Evolutionary conservation across 2,797 vertebrate genomes (phyloP).

Genomic region (Cuniculus paca): DNA sequence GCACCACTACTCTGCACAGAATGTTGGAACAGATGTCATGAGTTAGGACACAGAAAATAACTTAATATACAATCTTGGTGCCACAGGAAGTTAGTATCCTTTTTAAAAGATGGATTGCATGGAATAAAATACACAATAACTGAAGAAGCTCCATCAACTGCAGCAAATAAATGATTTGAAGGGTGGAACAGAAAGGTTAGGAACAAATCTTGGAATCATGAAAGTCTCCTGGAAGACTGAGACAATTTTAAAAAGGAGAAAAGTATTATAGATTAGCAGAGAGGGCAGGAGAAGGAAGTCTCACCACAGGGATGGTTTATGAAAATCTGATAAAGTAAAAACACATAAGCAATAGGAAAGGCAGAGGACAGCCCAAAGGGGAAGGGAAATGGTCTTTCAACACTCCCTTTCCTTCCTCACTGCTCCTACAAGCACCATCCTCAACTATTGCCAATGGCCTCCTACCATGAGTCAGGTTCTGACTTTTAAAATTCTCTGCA

Average conservation of each 20-base stretch:
- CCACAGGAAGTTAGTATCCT: not conserved
- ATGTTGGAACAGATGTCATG: not conserved
- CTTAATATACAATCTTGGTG: not conserved
- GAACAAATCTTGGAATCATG: not conserved
- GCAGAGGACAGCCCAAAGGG: not conserved
- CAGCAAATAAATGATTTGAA: not conserved
- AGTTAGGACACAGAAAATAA: constrained; percentile 12
- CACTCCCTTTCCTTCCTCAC: not conserved
- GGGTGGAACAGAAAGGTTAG: not conserved
- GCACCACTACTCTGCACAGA: not conserved
- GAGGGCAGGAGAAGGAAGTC: not conserved
- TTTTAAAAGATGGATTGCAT: not conserved
- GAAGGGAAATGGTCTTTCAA: fast-evolving
- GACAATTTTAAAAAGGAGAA: not conserved
- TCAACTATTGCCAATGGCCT: not conserved
- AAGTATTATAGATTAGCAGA: not conserved
- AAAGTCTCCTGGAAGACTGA: not conserved
- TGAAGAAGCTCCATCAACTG: not conserved
- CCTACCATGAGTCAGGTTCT: not conserved
- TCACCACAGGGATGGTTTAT: not conserved
- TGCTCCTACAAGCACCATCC: not conserved
- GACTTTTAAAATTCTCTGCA: not conserved
- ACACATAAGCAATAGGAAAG: not conserved
- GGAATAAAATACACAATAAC: not conserved
- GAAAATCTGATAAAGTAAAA: not conserved